phyloP scores from a whole-genome alignment of 2,888 invertebrate genomes.

The Allygus modestus region DNA sequence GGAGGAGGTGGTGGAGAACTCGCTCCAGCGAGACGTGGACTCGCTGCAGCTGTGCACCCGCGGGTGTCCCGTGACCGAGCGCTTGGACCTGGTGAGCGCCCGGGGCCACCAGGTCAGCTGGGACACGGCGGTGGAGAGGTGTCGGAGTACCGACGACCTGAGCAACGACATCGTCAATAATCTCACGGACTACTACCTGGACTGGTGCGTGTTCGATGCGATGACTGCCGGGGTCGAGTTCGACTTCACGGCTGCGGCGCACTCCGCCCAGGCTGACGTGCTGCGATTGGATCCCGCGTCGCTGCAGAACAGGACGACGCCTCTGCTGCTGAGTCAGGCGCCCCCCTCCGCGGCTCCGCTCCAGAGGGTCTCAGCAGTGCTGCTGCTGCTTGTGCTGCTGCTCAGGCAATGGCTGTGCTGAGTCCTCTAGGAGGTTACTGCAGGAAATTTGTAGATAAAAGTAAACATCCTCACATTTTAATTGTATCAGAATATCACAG shows the following conservation, averaged over 20 bases:
- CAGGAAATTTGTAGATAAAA: neutral
- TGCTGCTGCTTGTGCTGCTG: neutral
- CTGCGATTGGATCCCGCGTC: slow-evolving; percentile 71
- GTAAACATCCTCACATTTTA: neutral
- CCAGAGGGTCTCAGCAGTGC: slow-evolving; percentile 33
- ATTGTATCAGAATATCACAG: neutral
- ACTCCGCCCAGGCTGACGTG: slow-evolving; percentile 74
- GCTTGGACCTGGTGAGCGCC: slow-evolving; percentile 74
- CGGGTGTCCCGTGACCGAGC: slow-evolving; percentile 76
- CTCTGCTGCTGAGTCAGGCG: slow-evolving; percentile 54
- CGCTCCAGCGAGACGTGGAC: slow-evolving; percentile 66
- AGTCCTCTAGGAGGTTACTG: neutral
- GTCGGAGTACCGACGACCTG: slow-evolving; percentile 67
- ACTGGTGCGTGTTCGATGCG: slow-evolving; percentile 79
- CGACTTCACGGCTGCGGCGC: slow-evolving; percentile 74
- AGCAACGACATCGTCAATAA: slow-evolving; percentile 66
- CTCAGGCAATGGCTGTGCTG: slow-evolving; percentile 4
- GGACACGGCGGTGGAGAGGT: slow-evolving; percentile 70
- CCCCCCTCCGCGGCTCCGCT: neutral
- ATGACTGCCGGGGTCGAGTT: slow-evolving; percentile 76
- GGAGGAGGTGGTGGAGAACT: slow-evolving; percentile 73
- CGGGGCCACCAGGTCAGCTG: slow-evolving; percentile 69
- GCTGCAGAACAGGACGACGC: slow-evolving; percentile 70
- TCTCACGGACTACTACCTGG: slow-evolving; percentile 76
- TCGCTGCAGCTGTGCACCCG: slow-evolving; percentile 75